Conservation (phyloP, 2,113 vertebrate species). For the Tetrax tetrax region DNA sequence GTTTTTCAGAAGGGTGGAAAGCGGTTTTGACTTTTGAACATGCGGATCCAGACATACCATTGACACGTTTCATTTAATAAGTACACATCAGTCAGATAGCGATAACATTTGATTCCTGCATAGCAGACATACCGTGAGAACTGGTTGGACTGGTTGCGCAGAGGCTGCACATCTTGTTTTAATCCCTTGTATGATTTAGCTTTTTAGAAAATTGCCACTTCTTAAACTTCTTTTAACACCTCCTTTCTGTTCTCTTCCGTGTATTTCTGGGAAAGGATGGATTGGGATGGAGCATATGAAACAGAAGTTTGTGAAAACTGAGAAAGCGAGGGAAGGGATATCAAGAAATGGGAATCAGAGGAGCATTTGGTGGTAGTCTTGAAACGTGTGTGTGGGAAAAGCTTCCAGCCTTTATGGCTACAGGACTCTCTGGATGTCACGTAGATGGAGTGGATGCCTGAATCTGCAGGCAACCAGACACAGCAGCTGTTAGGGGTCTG, state of each 20-base stretch:
- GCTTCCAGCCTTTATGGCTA: background rate
- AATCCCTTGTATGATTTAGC: background rate
- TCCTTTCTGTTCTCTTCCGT: background rate
- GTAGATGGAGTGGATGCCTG: background rate
- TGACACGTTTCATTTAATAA: background rate
- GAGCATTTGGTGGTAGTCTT: background rate
- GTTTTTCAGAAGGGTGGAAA: background rate
- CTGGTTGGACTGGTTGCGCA: background rate
- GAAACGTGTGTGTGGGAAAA: background rate
- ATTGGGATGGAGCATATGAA: background rate
- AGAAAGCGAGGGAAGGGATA: background rate
- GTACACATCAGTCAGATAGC: background rate
- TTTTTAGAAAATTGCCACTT: background rate
- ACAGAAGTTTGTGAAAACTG: background rate
- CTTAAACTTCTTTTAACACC: background rate
- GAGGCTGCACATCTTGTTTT: background rate
- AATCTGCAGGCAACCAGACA: background rate
- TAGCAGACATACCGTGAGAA: background rate
- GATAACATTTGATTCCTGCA: background rate
- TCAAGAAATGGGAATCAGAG: background rate
- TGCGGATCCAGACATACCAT: rapidly evolving
- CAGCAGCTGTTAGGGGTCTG: background rate
- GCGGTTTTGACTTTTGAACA: background rate
- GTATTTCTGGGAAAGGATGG: background rate
- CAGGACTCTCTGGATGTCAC: background rate